phyloP scores from a whole-genome alignment of 2,797 vertebrate species.

The Xiphophorus birchmanni region DNA sequence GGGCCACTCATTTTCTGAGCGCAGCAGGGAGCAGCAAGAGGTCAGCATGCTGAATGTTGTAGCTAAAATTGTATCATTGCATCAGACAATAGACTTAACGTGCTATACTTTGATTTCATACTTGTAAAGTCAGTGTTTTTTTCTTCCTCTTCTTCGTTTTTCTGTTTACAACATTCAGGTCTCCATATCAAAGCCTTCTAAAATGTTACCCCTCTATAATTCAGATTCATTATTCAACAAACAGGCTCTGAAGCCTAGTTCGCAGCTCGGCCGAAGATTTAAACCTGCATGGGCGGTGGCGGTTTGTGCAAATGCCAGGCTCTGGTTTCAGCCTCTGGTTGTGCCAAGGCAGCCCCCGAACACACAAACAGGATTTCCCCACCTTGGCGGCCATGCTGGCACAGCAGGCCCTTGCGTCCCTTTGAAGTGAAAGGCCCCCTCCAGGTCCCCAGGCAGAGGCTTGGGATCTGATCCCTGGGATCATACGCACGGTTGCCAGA shows the following conservation, averaged over 20 bases:
- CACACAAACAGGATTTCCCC: constrained; percentile 73
- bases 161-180: constrained; percentile 12
- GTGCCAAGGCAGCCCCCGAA: constrained; percentile 54
- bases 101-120: constrained; percentile 16
- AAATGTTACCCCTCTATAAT: constrained; percentile 44
- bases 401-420: constrained; percentile 49
- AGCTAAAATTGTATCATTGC: constrained; percentile 2
- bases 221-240: constrained; percentile 34
- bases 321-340: constrained; percentile 54
- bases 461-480: constrained; percentile 70
- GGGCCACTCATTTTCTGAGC: constrained; percentile 45
- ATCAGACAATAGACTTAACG: constrained; percentile 14
- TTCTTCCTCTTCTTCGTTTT: not conserved
- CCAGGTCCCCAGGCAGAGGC: constrained; percentile 60
- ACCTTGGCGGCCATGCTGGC: constrained; percentile 62
- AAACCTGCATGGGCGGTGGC: constrained; percentile 62
- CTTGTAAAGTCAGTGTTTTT: not conserved
- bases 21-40: constrained; percentile 30
- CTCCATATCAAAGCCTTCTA: constrained; percentile 32
- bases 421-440: constrained; percentile 79
- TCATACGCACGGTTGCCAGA: constrained; percentile 43
- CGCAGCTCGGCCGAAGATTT: constrained; percentile 53
- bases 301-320: constrained; percentile 48
- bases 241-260: constrained; percentile 34
- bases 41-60: constrained; percentile 37